Evolutionary conservation across 2,797 vertebrate species (phyloP), one percentile per base, ranked within the genome.

Genomic region (Sebastes itinus): DNA sequence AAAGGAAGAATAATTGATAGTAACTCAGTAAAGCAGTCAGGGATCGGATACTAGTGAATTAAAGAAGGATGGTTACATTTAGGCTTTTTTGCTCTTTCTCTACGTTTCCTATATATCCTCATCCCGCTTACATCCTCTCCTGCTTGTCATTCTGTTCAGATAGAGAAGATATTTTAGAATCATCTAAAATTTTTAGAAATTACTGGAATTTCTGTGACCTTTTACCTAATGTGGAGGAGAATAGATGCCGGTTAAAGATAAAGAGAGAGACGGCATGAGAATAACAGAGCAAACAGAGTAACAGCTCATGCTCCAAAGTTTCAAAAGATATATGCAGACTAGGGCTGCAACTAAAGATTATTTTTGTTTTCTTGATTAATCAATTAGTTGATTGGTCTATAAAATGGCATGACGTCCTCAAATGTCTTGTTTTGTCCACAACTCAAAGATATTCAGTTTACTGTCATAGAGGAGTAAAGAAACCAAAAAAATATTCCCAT

Each of bases 1-100:
- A 76, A 80, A 77, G 27, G 23, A 25, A n/a, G 25, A 38, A 14
- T 75, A 46, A 86, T 78, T 71, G 61, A 71, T 56, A 72, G 35
- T 70, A 55, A 61, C 32, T 83, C 13, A 62, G 52, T 70, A 46
- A 55, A 67, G 80, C 63, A 78, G 20, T 77, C 27, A 58, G 42
- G 7, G 67, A 63, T 14, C 55, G 56, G 52, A 52, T 42, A 28
- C 13, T 8, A 61, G 59, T 68, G 23, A 72, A 77, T 70, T 60
- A 63, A 80, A 30, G 30, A n/a, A 25, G 30, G 16, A 35, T 61
- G 20, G 46, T 64, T 78, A 49, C 7, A 61, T 72, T 61, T 22
- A 61, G 30, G 23, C n/a, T 25, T 58, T 8, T 35, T 59, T 16
- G 12, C 18, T 61, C 38, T 59, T 33, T 28, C 28, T 63, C 35